phyloP scores from a whole-genome alignment of 2,113 vertebrate species.

The Scophthalmus maximus region DNA sequence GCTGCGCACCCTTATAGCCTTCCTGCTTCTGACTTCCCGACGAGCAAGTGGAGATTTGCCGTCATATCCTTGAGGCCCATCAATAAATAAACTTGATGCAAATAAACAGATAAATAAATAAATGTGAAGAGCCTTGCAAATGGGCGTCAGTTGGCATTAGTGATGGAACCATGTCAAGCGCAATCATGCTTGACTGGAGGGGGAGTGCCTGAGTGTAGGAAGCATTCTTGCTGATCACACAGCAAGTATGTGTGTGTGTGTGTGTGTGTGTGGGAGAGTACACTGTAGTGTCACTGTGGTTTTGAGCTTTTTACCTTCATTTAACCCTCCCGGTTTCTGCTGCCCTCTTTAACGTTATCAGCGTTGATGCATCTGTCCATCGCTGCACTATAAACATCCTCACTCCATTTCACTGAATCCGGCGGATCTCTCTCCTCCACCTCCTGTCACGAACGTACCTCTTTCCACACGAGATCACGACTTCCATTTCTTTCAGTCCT shows the following conservation, averaged over 20 bases:
- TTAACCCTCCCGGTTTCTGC: slow-evolving; percentile 35
- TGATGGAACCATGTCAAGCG: slow-evolving; percentile 78
- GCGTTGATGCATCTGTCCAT: slow-evolving; percentile 28
- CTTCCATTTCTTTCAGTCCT: neutral
- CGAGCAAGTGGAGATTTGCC: slow-evolving; percentile 76
- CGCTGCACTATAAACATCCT: neutral
- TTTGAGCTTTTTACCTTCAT: slow-evolving; percentile 46
- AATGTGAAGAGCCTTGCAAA: slow-evolving; percentile 75
- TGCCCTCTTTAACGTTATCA: slow-evolving; percentile 18
- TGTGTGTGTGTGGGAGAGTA: slow-evolving; percentile 39
- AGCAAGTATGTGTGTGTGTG: slow-evolving; percentile 18
- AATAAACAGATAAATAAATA: slow-evolving; percentile 88
- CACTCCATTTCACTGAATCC: slow-evolving; percentile 5
- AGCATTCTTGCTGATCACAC: slow-evolving; percentile 59
- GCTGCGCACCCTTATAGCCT: slow-evolving; percentile 37
- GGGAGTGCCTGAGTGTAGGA: slow-evolving; percentile 61
- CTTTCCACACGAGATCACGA: neutral
- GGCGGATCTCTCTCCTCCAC: neutral
- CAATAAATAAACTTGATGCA: slow-evolving; percentile 83
- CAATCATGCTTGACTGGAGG: slow-evolving; percentile 72
- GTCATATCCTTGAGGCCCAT: slow-evolving; percentile 72
- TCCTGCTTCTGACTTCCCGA: slow-evolving; percentile 18
- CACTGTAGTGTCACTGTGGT: neutral
- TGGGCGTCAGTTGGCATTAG: slow-evolving; percentile 82
- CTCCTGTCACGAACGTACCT: neutral